Percentiles rank a stretch among this genome's conserved stretches.
phyloP scores from a whole-genome alignment of 1,140 invertebrate species.

The Zaprionus inermis region DNA sequence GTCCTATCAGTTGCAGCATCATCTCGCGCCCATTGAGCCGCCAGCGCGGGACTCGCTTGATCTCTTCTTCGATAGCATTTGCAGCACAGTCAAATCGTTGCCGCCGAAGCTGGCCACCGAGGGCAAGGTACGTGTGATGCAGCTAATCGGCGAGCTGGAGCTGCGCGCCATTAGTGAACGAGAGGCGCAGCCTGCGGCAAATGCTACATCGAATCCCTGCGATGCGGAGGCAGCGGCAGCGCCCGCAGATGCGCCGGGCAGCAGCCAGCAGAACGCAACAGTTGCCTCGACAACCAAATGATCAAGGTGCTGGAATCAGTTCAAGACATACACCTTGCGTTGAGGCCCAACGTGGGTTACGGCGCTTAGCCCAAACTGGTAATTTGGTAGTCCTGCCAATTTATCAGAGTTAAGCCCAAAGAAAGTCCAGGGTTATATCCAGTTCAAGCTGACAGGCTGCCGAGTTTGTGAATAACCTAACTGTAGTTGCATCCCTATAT shows the following conservation, averaged over 20 bases:
- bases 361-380: too few relatives aligned
- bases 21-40: slow-evolving; percentile 38
- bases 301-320: slow-evolving; percentile 21
- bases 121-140: slow-evolving; percentile 75
- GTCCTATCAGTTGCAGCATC: slow-evolving; percentile 58
- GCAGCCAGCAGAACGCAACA: slow-evolving; percentile 66
- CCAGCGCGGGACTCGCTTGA: slow-evolving; percentile 65
- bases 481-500: background rate
- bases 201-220: background rate
- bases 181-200: slow-evolving; percentile 32
- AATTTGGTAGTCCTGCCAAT: too few relatives aligned
- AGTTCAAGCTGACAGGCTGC: slow-evolving; percentile 2
- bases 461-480: background rate
- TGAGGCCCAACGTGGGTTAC: background rate
- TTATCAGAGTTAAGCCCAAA: background rate
- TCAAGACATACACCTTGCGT: slow-evolving; percentile 18
- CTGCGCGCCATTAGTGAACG: slow-evolving; percentile 69
- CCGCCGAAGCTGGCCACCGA: slow-evolving; percentile 77
- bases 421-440: background rate
- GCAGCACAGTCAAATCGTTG: slow-evolving; percentile 66
- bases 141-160: slow-evolving; percentile 73
- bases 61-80: slow-evolving; percentile 79
- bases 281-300: slow-evolving; percentile 73
- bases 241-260: slow-evolving; percentile 38
- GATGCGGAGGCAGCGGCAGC: slow-evolving; percentile 21